phyloP scores from a whole-genome alignment of 2,888 invertebrate genomes.

The Mythimna albipuncta region DNA sequence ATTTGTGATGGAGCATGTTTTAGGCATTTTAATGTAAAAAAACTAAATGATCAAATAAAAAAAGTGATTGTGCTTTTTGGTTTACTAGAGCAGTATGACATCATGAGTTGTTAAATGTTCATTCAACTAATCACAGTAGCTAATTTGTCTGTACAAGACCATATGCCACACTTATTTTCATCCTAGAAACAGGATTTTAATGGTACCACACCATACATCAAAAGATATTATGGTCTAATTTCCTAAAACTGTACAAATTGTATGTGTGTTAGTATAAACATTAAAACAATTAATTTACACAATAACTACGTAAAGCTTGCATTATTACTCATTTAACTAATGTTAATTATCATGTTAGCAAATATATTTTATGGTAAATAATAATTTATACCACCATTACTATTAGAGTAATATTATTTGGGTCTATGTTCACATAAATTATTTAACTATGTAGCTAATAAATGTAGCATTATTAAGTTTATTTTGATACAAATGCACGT shows the following conservation, averaged over 20 bases:
- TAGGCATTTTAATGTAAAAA: too few relatives aligned
- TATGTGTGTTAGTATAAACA: constrained; percentile 6
- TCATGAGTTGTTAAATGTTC: too few relatives aligned
- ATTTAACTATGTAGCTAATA: neutral
- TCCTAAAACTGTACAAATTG: constrained; percentile 10
- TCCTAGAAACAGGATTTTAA: neutral
- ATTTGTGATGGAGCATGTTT: too few relatives aligned
- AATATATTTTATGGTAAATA: constrained; percentile 15
- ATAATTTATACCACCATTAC: neutral
- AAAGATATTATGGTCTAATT: constrained; percentile 13
- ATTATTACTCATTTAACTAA: constrained; percentile 33
- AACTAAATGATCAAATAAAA: too few relatives aligned
- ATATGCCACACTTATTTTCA: neutral
- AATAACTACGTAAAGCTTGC: constrained; percentile 22
- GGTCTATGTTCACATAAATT: neutral
- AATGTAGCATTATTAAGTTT: constrained; percentile 1
- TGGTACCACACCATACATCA: neutral
- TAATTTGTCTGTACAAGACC: too few relatives aligned
- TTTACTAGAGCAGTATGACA: too few relatives aligned
- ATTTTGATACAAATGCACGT: neutral
- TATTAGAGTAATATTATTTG: constrained; percentile 14
- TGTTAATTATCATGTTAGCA: constrained; percentile 1
- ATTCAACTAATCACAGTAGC: too few relatives aligned
- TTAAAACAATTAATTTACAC: constrained; percentile 35
- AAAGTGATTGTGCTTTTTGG: too few relatives aligned